Evolutionary conservation across 2,113 vertebrate species (phyloP).

Genomic region (Elachura formosa): DNA sequence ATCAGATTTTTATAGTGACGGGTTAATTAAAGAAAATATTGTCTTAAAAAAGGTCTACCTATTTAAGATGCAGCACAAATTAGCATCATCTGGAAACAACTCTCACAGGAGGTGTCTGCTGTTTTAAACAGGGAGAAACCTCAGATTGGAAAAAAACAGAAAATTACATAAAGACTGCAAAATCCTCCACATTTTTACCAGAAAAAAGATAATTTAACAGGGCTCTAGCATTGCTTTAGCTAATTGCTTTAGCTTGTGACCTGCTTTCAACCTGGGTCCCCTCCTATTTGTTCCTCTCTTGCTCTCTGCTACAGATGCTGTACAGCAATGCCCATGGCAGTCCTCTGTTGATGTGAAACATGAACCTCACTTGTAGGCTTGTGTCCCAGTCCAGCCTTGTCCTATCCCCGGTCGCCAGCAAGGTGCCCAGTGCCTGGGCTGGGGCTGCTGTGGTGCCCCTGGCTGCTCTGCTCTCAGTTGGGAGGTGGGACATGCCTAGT

Average conservation of each 20-base stretch:
- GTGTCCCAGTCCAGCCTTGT: not conserved
- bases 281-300: not conserved
- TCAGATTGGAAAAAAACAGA: not conserved
- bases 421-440: not conserved
- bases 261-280: not conserved
- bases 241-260: not conserved
- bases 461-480: not conserved
- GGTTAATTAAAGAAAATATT: not conserved
- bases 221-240: not conserved
- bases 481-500: not conserved
- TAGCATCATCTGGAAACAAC: not conserved
- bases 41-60: not conserved
- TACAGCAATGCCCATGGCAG: not conserved
- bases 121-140: not conserved
- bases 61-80: not conserved
- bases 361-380: rapidly evolving
- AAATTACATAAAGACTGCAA: not conserved
- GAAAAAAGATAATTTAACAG: not conserved
- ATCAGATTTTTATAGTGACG: not conserved
- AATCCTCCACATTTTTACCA: rapidly evolving
- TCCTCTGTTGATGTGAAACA: not conserved
- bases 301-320: not conserved
- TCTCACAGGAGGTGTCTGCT: not conserved
- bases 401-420: not conserved
- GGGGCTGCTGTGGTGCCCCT: rapidly evolving